Evolutionary conservation across 2,888 invertebrate genomes (phyloP).

Genomic region (Seira ritae): DNA sequence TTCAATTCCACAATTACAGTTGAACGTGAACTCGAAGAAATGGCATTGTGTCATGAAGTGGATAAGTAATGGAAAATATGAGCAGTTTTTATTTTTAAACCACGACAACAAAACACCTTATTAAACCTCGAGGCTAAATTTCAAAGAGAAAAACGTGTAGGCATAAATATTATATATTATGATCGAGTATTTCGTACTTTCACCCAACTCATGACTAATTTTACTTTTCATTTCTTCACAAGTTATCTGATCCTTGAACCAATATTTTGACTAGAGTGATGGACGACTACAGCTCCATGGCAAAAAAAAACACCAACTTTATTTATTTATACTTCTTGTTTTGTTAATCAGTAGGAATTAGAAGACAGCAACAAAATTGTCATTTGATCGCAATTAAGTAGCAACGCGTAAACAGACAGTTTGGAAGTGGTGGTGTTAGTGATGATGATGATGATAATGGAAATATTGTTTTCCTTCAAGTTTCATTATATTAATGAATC

Average conservation of each 20-base stretch:
- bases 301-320: no score
- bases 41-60: not conserved
- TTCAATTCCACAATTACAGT: not conserved
- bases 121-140: not conserved
- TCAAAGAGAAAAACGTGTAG: not conserved
- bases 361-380: not conserved
- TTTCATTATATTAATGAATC: no score
- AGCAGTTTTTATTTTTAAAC: not conserved
- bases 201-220: not conserved
- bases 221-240: not conserved
- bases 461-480: no score
- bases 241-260: not conserved
- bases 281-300: no score
- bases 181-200: not conserved
- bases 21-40: not conserved
- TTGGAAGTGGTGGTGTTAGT: not conserved
- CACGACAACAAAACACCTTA: not conserved
- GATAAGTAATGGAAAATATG: not conserved
- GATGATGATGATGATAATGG: no score
- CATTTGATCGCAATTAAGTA: not conserved
- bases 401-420: not conserved
- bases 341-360: no score
- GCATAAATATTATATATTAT: no score
- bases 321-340: no score
- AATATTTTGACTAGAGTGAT: no score